These are phyloP conservation scores for Gymnocheta viridis DNA, from an alignment of 2,888 invertebrate genomes.

Conservation along the genomic window DNA sequence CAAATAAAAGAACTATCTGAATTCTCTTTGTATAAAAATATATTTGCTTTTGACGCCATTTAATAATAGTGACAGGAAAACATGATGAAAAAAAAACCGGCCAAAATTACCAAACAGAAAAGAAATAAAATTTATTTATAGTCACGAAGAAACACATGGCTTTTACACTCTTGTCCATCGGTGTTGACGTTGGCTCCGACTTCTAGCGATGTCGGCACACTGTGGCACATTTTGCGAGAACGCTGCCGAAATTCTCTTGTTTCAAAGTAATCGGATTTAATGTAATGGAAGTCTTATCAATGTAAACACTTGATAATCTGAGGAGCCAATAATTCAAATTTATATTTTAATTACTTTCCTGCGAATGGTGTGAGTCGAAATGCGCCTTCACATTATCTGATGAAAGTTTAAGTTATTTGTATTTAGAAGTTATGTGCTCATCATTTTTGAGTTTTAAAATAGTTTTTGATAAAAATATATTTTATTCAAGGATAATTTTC, in stretches of 20 bases:
- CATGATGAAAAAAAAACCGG: constrained; percentile 25
- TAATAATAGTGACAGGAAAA: constrained; percentile 40
- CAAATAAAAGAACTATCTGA: neutral
- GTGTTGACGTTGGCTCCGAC: constrained; percentile 10
- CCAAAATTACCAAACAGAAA: constrained; percentile 5
- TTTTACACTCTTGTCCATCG: constrained; percentile 6
- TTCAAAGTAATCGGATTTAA: neutral
- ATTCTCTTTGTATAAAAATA: constrained; percentile 9
- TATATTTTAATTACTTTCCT: neutral
- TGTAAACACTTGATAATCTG: neutral
- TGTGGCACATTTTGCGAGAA: neutral
- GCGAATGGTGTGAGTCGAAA: neutral
- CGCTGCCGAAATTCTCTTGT: neutral
- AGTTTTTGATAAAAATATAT: too few species aligned
- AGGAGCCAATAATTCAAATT: neutral
- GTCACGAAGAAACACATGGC: constrained; percentile 28
- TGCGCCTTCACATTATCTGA: too few species aligned
- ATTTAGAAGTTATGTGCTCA: too few species aligned
- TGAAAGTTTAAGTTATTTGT: too few species aligned
- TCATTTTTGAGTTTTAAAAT: too few species aligned
- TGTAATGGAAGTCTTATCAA: too few species aligned
- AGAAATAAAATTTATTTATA: constrained; percentile 44
- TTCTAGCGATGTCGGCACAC: neutral
- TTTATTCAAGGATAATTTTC: too few species aligned
- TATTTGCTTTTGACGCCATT: constrained; percentile 51